Base-by-base conservation (phyloP, 1,140 invertebrate species). In the honey bee (Apis mellifera) region DNA sequence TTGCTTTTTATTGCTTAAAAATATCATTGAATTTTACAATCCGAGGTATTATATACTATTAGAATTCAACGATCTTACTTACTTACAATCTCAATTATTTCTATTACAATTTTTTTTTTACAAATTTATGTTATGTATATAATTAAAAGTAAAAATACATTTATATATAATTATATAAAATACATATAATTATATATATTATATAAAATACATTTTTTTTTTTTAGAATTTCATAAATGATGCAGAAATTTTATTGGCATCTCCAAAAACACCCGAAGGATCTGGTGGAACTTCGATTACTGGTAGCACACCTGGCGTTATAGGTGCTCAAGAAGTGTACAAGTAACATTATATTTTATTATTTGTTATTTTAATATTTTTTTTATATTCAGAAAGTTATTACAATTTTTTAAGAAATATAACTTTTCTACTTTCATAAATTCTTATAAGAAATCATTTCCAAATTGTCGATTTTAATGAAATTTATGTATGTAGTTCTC, bases 321-420 rank as follows among this genome's bases (percentile, higher is more conserved):
- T 99, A 87, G 98, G 98, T 82, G 97, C 98, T 81, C 98, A 98
- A 94, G 98, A 99, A 95, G 97, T 99, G 69, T 99, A 99, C 93
- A 96, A 96, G 96, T 97, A 93, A 90, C n/a, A 1, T 48, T n/a
- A 84, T n/a, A 1, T 62, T 50, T 21, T 69, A 5, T 32, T 23
- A 13, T 42, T 42, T 42, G 5, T 42, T 17, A 1, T 66, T 59
- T 19, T 66, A 3, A 32, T 21, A 9, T 23, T 50, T 60, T 60
- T n/a, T 0, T 23, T 21, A 2, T 21, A 9, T 5, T 17, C 12
- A 1, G 50, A 69, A 23, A 21, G 0, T 69, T 68, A n/a, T 5
- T 48, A 48, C 5, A 42, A 42, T 42, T 42, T 5, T 2, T 42
- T 42, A 42, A 5, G 5, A 42, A 42, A 42, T 42, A 42, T 5